Evolutionary conservation across 2,113 vertebrate genomes (phyloP).

Genomic region (Prietella phreatophila): DNA sequence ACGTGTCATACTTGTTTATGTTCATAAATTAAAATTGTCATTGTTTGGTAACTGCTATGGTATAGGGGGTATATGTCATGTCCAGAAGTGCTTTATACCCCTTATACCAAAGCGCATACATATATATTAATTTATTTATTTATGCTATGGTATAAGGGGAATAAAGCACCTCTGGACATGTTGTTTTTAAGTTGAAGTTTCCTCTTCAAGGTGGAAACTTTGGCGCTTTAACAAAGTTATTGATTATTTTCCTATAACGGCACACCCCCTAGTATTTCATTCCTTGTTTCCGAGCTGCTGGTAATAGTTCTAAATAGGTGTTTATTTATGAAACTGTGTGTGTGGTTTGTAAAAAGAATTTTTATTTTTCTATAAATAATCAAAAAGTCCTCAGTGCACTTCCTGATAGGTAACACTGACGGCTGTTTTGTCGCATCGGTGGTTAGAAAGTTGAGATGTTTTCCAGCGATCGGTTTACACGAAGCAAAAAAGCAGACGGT

Average conservation of each 20-base stretch:
- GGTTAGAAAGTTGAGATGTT: constrained; percentile 13
- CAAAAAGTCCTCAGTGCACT: neutral
- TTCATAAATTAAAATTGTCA: neutral
- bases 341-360: too few relatives aligned
- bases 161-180: neutral
- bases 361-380: neutral
- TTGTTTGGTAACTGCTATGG: neutral
- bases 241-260: neutral
- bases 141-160: neutral
- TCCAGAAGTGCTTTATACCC: too few relatives aligned
- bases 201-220: neutral
- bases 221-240: neutral
- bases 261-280: neutral
- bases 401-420: neutral
- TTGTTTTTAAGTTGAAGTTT: neutral
- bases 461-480: constrained; percentile 19
- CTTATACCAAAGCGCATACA: too few relatives aligned
- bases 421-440: constrained; percentile 1
- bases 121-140: too few relatives aligned
- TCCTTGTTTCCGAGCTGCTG: constrained; percentile 12
- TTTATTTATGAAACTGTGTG: neutral
- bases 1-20: neutral
- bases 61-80: neutral
- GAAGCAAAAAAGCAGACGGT: constrained; percentile 27
- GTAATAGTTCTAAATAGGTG: neutral